phyloP scores from a whole-genome alignment of 2,113 vertebrate genomes.

The Pogonocichla stellata region DNA sequence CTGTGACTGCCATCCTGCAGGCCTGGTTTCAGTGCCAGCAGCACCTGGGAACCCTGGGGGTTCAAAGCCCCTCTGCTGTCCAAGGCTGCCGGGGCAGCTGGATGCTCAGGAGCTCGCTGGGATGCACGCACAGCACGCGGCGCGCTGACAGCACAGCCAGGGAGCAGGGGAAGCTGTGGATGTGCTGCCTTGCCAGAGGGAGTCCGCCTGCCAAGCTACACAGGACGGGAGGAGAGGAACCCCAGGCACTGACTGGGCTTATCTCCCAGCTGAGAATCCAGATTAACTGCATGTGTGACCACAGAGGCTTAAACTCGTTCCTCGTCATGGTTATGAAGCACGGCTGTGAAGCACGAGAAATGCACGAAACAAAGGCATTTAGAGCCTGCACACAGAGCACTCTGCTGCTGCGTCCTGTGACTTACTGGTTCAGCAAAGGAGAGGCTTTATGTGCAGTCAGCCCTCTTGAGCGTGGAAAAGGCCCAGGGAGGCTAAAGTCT shows the following conservation, averaged over 20 bases:
- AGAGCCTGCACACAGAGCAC: background rate
- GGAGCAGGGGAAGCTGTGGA: background rate
- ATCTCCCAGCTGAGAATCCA: background rate
- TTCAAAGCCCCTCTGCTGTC: background rate
- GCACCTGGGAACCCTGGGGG: background rate
- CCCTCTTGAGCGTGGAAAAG: background rate
- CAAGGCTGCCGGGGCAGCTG: accelerated
- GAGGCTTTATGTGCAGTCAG: background rate
- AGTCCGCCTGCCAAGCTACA: background rate
- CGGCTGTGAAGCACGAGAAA: background rate
- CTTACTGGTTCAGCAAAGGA: background rate
- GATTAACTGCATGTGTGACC: background rate
- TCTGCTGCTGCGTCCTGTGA: accelerated
- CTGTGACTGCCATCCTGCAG: background rate
- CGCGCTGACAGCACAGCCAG: background rate
- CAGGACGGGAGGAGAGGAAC: background rate
- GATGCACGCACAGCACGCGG: accelerated
- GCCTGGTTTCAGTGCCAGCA: accelerated
- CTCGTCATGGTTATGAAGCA: background rate
- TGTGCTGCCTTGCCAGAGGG: background rate
- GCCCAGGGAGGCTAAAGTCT: background rate
- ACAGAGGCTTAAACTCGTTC: background rate
- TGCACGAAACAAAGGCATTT: background rate
- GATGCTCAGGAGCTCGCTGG: background rate
- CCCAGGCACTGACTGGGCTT: background rate